These are phyloP conservation scores for Rousettus leschenaultii DNA, from an alignment of 2,113 vertebrate species.

Conservation along the genomic window DNA sequence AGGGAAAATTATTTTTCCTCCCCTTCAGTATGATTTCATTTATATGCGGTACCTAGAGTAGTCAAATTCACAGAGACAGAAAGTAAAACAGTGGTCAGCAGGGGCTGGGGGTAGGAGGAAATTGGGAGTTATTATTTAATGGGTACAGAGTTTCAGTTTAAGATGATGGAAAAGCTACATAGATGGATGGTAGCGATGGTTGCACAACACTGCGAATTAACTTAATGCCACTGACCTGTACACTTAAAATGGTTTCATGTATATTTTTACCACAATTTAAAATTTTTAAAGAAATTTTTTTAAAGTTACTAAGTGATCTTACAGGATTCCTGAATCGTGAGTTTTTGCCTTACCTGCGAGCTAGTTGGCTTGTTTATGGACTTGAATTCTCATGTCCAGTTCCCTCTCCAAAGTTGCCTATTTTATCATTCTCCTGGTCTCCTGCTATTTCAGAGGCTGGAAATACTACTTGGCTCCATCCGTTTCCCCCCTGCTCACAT, in stretches of 20 bases:
- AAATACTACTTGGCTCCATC: neutral
- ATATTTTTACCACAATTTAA: neutral
- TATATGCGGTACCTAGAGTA: neutral
- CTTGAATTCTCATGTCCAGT: neutral
- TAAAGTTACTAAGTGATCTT: neutral
- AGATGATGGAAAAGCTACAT: neutral
- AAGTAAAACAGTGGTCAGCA: neutral
- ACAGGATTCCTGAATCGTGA: neutral
- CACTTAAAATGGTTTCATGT: neutral
- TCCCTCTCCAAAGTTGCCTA: neutral
- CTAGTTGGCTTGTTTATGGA: neutral
- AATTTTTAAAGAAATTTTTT: neutral
- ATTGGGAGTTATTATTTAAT: neutral
- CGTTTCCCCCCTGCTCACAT: neutral
- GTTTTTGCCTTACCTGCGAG: neutral
- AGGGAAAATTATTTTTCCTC: neutral
- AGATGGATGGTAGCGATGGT: neutral
- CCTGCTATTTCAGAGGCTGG: neutral
- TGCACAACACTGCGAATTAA: neutral
- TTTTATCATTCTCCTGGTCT: neutral
- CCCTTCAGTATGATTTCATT: neutral
- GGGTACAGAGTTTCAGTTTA: neutral
- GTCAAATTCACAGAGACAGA: neutral
- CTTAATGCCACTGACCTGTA: neutral
- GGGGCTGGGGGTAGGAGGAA: neutral